Evolutionary conservation across 2,888 invertebrate species (phyloP), one percentile per base, ranked within the genome.

Genomic region (Clitarchus hookeri): DNA sequence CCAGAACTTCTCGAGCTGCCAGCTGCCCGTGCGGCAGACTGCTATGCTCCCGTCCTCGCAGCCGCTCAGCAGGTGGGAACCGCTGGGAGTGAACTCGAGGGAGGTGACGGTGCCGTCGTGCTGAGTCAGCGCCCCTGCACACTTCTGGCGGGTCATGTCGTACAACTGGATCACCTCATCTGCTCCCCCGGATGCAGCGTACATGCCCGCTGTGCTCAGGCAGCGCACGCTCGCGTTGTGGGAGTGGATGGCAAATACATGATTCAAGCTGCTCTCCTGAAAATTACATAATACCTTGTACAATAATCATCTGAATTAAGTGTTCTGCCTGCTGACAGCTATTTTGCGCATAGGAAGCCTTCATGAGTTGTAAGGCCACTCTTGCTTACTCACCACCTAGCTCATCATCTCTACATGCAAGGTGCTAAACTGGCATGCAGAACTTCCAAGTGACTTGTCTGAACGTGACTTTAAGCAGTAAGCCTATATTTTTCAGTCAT

Each of bases 91-190:
- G 90, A 98, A 98, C 2, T 94, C 93, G 83, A 98, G 91, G 85
- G 95, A 92, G 89, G 96, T 98, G 13, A 99, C 93, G 0, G 97
- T 96, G 83, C 94, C 94, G 93, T 27, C 93, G 90, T 98, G 98
- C 88, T 96, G 95, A 90, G 95, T 94, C 80, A 98, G 92, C 88
- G 95, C 95, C 78, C 97, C 97, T 87, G 95, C 94, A 90, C 98
- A 97, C 89, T 94, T 95, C 65, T 97, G 93, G 0, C 93, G 93
- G 88, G 94, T 94, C 92, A 99, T 94, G 90, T 98, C 96, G 88
- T 97, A 97, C 6, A 99, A 92, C 85, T 96, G 95, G 85, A 98
- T 95, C 87, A 96, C 95, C 92, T 98, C 98, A 91, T 99, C 98
- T 1, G 96, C 95, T 84, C 97, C 96, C 13, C 98, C 98, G 0